These are phyloP conservation scores for Lathamus discolor DNA, from an alignment of 2,113 vertebrate species.

Conservation along the genomic window DNA sequence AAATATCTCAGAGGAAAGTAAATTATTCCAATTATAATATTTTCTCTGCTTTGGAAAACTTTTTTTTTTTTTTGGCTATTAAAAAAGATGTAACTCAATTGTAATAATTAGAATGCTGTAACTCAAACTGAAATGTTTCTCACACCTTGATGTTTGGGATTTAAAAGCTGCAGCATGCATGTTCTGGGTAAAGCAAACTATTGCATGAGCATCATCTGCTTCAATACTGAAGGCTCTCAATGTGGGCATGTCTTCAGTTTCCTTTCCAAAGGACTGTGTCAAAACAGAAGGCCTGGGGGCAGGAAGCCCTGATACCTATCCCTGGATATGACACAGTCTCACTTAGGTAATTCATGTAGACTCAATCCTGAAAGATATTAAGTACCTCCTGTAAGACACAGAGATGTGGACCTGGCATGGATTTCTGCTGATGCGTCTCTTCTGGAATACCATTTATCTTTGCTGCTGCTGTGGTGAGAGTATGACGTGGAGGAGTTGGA, in stretches of 20 bases:
- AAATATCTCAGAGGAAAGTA: background rate
- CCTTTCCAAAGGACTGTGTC: background rate
- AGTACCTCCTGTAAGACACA: background rate
- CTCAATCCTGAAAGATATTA: background rate
- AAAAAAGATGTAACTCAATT: background rate
- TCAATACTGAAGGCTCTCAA: background rate
- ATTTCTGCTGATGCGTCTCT: slow-evolving; percentile 11
- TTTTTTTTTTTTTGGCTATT: background rate
- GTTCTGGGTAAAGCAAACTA: background rate
- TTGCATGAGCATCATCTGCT: background rate
- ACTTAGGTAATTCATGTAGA: background rate
- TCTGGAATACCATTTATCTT: background rate
- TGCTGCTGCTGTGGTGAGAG: background rate
- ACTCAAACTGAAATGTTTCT: background rate
- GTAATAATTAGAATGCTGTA: background rate
- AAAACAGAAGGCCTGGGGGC: background rate
- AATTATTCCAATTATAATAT: background rate
- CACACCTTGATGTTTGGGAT: accelerated
- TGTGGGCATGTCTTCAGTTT: background rate
- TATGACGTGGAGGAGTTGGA: background rate
- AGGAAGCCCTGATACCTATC: background rate
- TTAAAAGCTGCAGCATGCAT: background rate
- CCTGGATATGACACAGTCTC: background rate
- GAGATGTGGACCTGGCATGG: background rate
- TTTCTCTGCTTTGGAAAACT: background rate